Evolutionary conservation across 2,797 vertebrate species (phyloP), one percentile per base, ranked within the genome.

Genomic region (Austrolebias charrua): DNA sequence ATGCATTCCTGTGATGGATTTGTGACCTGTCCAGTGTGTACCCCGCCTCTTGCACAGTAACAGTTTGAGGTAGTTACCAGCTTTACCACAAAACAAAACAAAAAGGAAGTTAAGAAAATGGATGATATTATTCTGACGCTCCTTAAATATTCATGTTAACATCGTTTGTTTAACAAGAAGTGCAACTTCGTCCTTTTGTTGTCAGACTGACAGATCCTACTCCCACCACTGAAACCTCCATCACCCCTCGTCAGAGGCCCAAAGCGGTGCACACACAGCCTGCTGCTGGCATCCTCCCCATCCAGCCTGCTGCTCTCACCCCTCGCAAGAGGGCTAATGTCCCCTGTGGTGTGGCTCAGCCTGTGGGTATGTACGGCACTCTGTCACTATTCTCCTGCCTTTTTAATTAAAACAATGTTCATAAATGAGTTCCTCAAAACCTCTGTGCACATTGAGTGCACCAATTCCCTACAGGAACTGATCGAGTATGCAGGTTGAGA

Each of bases 181-280:
- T 52, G 55, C 71, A 35, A 79, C 53, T 46, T 53, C 35, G 77
- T 53, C 7, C 38, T 60, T 76, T 60, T 46, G 20, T 75, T 71
- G 18, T 0, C 83, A 99, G 98, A 87, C 91, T 99, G 82, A 99
- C 95, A 4, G 98, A 99, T 86, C 96, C 96, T 59, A 92, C 98
- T 86, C 96, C 96, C 69, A 96, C 98, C 2, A 99, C 95, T 60
- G 98, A 99, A 91, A 99, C 98, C 1, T 99, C 98, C 82, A 99
- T 99, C 80, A 96, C 96, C 2, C 98, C 98, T 44, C 95, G 98
- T 47, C 98, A 99, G 91, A 94, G 98, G 73, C 98, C 98, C 71
- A 99, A 99, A 91, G 96, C 98, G 29, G 95, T 93, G 42, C 98
- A 99, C 81, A 92, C 96, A 5, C 95, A 97, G 81, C 67, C 91